These are phyloP conservation scores for Drosophila gaucha DNA, from an alignment of 2,888 invertebrate genomes.

Conservation along the genomic window DNA sequence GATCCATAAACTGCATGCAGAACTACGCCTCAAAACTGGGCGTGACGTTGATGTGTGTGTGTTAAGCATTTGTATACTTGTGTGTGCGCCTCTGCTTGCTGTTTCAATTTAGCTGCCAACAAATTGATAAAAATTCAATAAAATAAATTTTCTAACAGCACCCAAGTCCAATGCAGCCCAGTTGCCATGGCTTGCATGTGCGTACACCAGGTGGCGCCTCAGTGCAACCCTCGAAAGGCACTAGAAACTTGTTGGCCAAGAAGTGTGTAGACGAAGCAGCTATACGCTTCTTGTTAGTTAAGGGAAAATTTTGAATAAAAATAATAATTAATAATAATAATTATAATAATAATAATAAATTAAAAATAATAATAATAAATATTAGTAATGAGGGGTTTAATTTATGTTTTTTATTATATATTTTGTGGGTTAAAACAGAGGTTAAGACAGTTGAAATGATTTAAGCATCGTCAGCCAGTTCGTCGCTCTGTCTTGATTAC, in stretches of 20 bases:
- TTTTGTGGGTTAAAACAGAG: too few relatives aligned
- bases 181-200: neutral
- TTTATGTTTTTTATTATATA: too few relatives aligned
- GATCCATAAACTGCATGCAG: slow-evolving; percentile 25
- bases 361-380: neutral
- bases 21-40: slow-evolving; percentile 6
- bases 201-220: slow-evolving; percentile 25
- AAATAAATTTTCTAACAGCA: slow-evolving; percentile 50
- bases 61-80: neutral
- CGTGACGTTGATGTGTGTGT: slow-evolving; percentile 1
- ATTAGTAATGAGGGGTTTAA: too few relatives aligned
- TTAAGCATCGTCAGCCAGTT: too few relatives aligned
- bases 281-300: neutral
- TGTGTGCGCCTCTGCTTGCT: slow-evolving; percentile 30
- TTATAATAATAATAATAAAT: too few relatives aligned
- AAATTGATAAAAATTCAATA: slow-evolving; percentile 78
- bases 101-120: slow-evolving; percentile 61
- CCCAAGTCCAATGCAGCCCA: slow-evolving; percentile 5
- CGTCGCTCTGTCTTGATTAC: too few relatives aligned
- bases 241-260: neutral
- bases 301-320: too few relatives aligned
- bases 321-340: neutral
- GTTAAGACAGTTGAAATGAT: too few relatives aligned
- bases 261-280: neutral
- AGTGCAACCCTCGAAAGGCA: neutral